Evolutionary conservation across 2,113 vertebrate genomes (phyloP).

Genomic region (Phalacrocorax brasilianus): DNA sequence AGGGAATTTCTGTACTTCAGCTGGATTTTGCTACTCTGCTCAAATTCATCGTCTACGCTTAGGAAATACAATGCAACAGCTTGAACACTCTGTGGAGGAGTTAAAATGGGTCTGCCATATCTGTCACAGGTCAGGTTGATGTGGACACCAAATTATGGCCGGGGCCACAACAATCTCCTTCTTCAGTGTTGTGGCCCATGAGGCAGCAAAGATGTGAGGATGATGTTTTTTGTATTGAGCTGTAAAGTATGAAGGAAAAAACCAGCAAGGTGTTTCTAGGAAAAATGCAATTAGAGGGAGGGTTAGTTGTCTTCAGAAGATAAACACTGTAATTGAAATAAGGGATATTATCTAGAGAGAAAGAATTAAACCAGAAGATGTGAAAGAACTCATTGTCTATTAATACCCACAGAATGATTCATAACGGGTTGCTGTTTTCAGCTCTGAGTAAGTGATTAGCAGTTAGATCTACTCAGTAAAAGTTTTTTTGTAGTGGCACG

Average conservation of each 20-base stretch:
- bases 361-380: slow-evolving; percentile 12
- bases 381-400: slow-evolving; percentile 26
- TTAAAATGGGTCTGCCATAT: not conserved
- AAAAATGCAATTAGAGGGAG: slow-evolving; percentile 12
- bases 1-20: not conserved
- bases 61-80: not conserved
- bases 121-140: not conserved
- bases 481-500: not conserved
- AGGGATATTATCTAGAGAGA: not conserved
- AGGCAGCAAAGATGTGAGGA: not conserved
- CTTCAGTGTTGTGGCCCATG: not conserved
- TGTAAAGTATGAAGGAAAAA: not conserved
- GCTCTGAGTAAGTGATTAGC: not conserved
- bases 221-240: not conserved
- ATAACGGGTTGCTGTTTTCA: slow-evolving; percentile 23
- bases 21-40: not conserved
- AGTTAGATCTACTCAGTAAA: slow-evolving; percentile 10
- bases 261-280: slow-evolving; percentile 11
- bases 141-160: not conserved
- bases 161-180: not conserved
- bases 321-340: slow-evolving; percentile 56
- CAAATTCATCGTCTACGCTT: not conserved
- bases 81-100: not conserved
- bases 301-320: slow-evolving; percentile 25
- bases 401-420: slow-evolving; percentile 21